phyloP scores from a whole-genome alignment of 53 echinoderm and acorn worm genomes.

The Paracentrotus lividus region DNA sequence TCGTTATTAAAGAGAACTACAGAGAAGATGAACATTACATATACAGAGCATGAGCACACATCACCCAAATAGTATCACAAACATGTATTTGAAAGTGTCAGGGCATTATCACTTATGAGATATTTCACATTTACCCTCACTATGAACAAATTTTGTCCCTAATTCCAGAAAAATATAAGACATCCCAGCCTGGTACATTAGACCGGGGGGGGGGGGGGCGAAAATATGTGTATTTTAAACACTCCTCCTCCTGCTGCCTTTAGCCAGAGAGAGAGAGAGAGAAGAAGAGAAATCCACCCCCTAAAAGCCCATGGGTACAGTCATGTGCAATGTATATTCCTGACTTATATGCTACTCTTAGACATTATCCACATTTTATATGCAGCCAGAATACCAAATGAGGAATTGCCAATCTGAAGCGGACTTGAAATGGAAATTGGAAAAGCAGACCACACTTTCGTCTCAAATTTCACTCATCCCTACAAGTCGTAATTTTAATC shows the following conservation, averaged over 20 bases:
- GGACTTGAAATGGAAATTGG: neutral
- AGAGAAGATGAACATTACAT: neutral
- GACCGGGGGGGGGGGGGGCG: no score
- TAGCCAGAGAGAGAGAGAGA: no score
- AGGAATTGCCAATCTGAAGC: neutral
- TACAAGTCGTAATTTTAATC: neutral
- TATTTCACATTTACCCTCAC: neutral
- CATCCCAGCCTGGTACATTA: neutral
- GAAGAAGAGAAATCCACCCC: no score
- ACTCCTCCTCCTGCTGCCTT: no score
- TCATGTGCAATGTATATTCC: neutral
- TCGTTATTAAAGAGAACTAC: neutral
- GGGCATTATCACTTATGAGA: neutral
- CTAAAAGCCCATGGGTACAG: neutral
- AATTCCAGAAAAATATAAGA: neutral
- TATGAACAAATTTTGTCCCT: neutral
- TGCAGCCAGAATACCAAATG: neutral
- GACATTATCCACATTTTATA: neutral
- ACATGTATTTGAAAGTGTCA: neutral
- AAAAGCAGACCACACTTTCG: neutral
- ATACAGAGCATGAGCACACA: neutral
- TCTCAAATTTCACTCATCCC: neutral
- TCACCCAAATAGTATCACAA: neutral
- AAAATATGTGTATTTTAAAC: no score
- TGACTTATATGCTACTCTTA: neutral